phyloP scores from a whole-genome alignment of 2,888 invertebrate species.

The Dichetophora obliterata region DNA sequence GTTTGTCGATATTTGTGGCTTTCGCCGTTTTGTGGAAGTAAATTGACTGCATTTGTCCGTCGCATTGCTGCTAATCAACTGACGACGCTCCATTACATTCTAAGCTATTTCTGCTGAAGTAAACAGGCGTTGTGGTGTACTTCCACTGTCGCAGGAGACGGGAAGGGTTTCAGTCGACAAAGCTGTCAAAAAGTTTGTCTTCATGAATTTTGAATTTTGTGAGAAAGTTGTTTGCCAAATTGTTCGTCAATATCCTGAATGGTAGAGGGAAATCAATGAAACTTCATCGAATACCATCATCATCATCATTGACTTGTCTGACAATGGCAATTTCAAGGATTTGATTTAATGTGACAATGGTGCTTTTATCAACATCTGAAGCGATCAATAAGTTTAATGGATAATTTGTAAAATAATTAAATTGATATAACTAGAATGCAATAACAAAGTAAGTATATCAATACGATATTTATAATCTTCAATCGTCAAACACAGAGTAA shows the following conservation, averaged over 20 bases:
- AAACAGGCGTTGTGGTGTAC: no score
- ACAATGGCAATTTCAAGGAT: constrained; percentile 9
- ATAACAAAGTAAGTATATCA: no score
- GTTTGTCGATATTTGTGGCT: constrained; percentile 14
- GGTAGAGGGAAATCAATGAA: constrained; percentile 15
- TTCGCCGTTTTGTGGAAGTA: not conserved
- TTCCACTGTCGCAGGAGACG: no score
- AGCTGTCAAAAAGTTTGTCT: constrained; percentile 26
- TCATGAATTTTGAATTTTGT: constrained; percentile 18
- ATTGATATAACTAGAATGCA: no score
- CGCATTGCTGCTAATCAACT: constrained; percentile 29
- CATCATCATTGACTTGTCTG: constrained; percentile 22
- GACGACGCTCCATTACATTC: constrained; percentile 8
- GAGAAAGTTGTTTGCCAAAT: not conserved
- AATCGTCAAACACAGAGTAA: no score
- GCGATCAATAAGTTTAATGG: no score
- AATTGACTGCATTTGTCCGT: not conserved
- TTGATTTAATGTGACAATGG: no score
- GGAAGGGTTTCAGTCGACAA: not conserved
- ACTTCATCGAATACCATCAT: not conserved
- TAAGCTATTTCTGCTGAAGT: not conserved
- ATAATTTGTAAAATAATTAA: no score
- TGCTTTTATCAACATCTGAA: no score
- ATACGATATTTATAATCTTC: no score
- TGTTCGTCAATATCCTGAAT: constrained; percentile 3